Evolutionary conservation across 2,797 vertebrate species (phyloP).

Genomic region (Silurus aristotelis): DNA sequence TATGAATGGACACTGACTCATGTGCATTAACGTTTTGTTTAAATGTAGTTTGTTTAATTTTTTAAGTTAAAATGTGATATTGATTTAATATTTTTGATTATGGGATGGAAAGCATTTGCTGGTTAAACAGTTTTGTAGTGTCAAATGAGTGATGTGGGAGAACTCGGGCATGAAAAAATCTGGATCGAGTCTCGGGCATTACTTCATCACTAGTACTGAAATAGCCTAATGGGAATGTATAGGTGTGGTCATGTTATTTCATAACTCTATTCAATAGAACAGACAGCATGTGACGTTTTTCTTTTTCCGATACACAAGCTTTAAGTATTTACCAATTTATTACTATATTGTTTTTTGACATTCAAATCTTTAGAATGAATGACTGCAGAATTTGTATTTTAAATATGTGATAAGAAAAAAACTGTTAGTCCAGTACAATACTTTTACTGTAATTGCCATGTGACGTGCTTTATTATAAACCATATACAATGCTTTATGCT

Average conservation of each 20-base stretch:
- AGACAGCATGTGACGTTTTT: not conserved
- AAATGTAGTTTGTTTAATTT: not conserved
- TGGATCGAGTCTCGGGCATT: not conserved
- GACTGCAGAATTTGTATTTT: not conserved
- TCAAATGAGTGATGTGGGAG: not conserved
- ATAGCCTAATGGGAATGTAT: not conserved
- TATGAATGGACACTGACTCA: not conserved
- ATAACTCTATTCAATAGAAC: not conserved
- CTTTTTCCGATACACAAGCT: not conserved
- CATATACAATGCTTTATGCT: not conserved
- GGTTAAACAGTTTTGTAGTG: not conserved
- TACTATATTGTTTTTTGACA: not conserved
- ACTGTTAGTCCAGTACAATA: not conserved
- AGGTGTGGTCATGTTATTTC: not conserved
- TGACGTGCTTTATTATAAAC: not conserved
- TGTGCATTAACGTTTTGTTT: not conserved
- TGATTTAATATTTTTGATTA: not conserved
- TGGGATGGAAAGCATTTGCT: not conserved
- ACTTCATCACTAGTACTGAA: slow-evolving; percentile 5
- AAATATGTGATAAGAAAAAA: not conserved
- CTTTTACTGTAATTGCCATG: not conserved
- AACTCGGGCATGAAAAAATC: not conserved
- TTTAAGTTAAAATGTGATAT: not conserved
- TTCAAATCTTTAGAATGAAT: not conserved
- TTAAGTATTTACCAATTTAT: not conserved